Base-by-base conservation (phyloP, 2,113 vertebrate species). In the Miniopterus natalensis region DNA sequence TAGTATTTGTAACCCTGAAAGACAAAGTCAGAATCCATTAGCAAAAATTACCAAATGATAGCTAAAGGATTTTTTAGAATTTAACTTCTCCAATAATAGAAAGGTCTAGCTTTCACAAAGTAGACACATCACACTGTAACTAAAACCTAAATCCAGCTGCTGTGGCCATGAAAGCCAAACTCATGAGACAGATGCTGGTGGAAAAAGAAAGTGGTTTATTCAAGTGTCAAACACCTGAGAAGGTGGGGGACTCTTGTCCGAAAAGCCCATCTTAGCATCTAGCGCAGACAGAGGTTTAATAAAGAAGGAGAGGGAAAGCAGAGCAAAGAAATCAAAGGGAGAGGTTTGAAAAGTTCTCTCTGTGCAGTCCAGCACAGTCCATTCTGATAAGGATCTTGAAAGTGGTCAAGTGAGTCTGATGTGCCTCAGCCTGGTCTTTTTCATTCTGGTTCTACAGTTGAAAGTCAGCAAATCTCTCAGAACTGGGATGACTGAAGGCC, bases 21-120 rank as follows among this genome's bases (percentile, higher is more conserved):
- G 47, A 68, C 17, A 94, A 92, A 63, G 1, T 42, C 8, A 57
- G 42, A 15, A 17, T 85, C 9, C n/a, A 85, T 51, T 23, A 94
- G 12, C n/a, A 88, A 73, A 92, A 86, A 47, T 42, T 63, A 87
- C 42, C 23, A 73, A 91, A 93, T 77, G 59, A 59, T 42, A 83
- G 53, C 25, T n/a, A 80, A 51, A 75, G 66, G 7, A 75, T 23
- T 75, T 92, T 29, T 53, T 75, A 79, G 8, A 86, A 42, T 53
- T 88, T 55, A 83, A 88, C 36, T 83, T 91, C 11, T 53, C 15
- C 45, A 75, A 14, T 51, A 75, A 77, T 3, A 89, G 45, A 81
- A 92, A 95, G 31, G 2, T 66, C 42, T 7, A 90, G 40, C 18
- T 92, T 88, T 61, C 29, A 40, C 18, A 31, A 1, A 65, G 0